Base-by-base conservation (phyloP, 1,140 invertebrate genomes). In the Octopus sinensis region DNA sequence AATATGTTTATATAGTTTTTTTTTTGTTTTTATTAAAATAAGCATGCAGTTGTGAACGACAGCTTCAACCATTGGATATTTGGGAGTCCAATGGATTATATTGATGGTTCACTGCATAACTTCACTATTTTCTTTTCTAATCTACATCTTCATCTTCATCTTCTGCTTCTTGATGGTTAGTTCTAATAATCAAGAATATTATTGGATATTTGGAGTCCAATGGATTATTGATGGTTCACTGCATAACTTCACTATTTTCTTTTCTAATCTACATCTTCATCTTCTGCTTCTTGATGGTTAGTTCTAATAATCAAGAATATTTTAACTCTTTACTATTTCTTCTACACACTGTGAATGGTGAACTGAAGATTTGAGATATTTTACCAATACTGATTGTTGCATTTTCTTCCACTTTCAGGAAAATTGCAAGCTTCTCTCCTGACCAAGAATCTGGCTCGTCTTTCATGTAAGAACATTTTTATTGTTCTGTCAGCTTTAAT, bases 401-500 rank as follows among this genome's bases (percentile, higher is more conserved):
- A 13, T 73, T 73, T 73, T 73, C 68, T 73, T 73, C 68, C 68
- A 73, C 68, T 73, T 73, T 73, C 68, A 73, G 68, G 68, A 73
- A 73, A 73, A 73, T 73, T 73, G 68, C 68, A 73, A 73, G 68
- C 17, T 73, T 73, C 68, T 73, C 17, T 73, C 17, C 68, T n/a
- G 68, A 73, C 68, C 68, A 73, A 73, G 68, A 73, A 73, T 73
- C 68, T 73, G 68, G 68, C 68, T 73, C 68, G 68, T 73, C 68
- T 73, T 73, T 73, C 68, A 73, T 73, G 68, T 73, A 73, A 73
- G 68, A 73, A 73, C 68, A 73, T 73, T 73, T 73, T 73, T 73
- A 73, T 73, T 73, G 68, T 73, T 73, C 68, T 73, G 68, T 73
- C 68, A 73, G 68, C 68, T 73, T 73, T 73, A 73, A 73, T 73